Conservation (phyloP, 2,113 vertebrate species). For the Channa argus region DNA sequence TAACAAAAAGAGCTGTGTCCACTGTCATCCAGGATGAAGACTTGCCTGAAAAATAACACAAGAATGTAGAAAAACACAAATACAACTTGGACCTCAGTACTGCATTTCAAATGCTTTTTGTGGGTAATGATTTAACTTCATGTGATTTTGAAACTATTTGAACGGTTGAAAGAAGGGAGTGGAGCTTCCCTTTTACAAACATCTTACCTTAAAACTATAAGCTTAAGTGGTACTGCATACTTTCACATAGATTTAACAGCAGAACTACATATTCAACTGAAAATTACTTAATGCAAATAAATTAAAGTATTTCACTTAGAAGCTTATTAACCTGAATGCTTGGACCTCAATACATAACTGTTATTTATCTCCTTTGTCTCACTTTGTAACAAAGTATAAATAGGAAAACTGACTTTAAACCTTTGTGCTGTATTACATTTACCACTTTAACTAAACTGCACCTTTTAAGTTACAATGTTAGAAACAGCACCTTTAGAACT, state of each 20-base stretch:
- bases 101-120: background rate
- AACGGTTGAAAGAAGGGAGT: background rate
- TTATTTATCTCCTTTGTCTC: too few relatives aligned
- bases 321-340: too few relatives aligned
- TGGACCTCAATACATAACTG: too few relatives aligned
- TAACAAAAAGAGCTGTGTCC: constrained; percentile 89
- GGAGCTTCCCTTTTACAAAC: background rate
- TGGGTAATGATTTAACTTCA: background rate
- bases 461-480: background rate
- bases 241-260: background rate
- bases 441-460: too few relatives aligned
- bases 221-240: too few relatives aligned
- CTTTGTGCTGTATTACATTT: too few relatives aligned
- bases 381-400: background rate
- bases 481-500: constrained; percentile 5
- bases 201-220: background rate
- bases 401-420: background rate
- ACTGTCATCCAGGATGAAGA: constrained; percentile 86
- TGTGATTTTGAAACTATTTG: background rate
- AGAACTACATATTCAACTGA: background rate
- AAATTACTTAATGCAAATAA: background rate
- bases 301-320: too few relatives aligned
- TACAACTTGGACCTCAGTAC: background rate
- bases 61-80: background rate
- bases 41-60: constrained; percentile 79